Base-by-base conservation (phyloP, 2,797 vertebrate species). In the Enteromius argenteus region DNA sequence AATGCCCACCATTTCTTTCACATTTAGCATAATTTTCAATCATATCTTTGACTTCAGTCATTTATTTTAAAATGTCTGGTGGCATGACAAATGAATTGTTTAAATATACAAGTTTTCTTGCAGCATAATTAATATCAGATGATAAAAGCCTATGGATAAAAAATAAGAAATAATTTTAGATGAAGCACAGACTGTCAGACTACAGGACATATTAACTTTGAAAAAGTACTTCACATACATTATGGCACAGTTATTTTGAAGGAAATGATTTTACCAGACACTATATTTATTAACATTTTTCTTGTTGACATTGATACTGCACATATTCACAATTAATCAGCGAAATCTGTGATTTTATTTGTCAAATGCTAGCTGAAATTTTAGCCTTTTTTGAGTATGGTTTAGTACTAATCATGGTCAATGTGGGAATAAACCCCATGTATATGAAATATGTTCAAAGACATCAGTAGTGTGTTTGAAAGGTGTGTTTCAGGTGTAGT, bases 401-500 rank as follows among this genome's bases (percentile, higher is more conserved):
- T 5, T 46, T 17, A 44, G 39, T 39, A 67, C 35, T 11, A 17
- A 19, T 23, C 67, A 30, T 19, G 15, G 0, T 32, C 39, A 39
- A 15, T 71, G 13, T 11, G 14, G n/a, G 14, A 80, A 14, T 69
- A 11, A 56, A 53, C 42, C 27, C 11, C 21, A 35, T 51, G 5
- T 42, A 32, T 35, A 64, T 58, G 27, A 44, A 39, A 37, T 15
- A 35, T 35, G 17, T 10, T 82, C 21, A 64, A n/a, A 74, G 30
- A 69, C 32, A 68, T 69, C 15, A 58, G 15, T 13, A 71, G 13
- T 37, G 15, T 23, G 44, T 42, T 35, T 46, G 46, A 46, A 67
- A 11, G 72, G 21, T 68, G 68, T 66, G 46, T 23, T 76, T 81
- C n/a, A 64, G 64, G 62, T 77, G 13, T 58, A 68, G 5, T 4